Base-by-base conservation (phyloP, 2,113 vertebrate species). In the Collichthys lucidus region DNA sequence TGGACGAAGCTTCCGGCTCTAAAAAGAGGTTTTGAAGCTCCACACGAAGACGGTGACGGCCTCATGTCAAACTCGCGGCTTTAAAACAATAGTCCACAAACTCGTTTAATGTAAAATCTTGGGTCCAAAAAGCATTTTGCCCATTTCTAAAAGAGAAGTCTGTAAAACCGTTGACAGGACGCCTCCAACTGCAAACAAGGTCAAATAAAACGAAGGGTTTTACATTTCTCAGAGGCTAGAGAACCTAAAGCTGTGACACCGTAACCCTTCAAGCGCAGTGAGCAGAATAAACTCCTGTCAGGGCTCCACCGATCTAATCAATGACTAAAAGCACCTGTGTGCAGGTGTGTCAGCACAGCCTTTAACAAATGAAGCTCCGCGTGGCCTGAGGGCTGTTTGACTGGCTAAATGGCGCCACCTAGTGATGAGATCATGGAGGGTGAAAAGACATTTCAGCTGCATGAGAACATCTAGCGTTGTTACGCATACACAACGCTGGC, bases 351-450 rank as follows among this genome's bases (percentile, higher is more conserved):
- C 35, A n/a, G 24, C 17, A 29, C 10, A 44, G 14, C 14, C 2
- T 55, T 26, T 55, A 5, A 44, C 35, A 63, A 4, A 31, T 31
- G 31, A 40, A 40, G 31, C 4, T 3, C 35, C 0, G 7, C 35
- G 12, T 11, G 40, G n/a, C 49, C 19, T 11, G 31, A 15, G 0
- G 14, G 0, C 62, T 4, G 19, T 31, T 44, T 0, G 17, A 19
- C 16, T 7, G 50, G 14, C 4, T 60, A 0, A 79, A 68, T 14
- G 29, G 50, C 74, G 1, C 74, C 84, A 88, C 64, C 86, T 80
- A 66, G 71, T 82, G 84, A 60, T 0, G 5, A 19, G 44, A 10
- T 52, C 35, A 24, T 3, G 42, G 42, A 26, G 16, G 2, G 15
- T 59, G 35, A 1, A 2, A 19, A 22, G 10, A 52, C 26, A 57